Evolutionary conservation across 2,797 vertebrate genomes (phyloP), one percentile per base, ranked within the genome.

Genomic region (Sparidentex hasta): DNA sequence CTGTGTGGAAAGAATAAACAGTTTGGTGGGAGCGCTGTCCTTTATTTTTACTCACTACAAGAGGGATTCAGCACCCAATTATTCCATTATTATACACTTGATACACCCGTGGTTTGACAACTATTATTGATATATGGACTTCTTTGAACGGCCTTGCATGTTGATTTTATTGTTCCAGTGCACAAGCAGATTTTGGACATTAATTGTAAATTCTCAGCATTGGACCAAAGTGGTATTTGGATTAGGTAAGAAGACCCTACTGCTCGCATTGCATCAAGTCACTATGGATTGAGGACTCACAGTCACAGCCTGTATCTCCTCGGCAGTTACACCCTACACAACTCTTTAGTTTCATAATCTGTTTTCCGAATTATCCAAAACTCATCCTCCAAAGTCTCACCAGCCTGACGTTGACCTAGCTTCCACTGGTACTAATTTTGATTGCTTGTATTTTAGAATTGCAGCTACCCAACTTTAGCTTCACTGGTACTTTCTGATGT

Each of bases 211-310:
- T 38, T 61, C 6, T 2, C 61, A 48, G 76, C 55, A 0, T 5
- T 3, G 17, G 38, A 7, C 78, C 55, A 75, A 71, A 44, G 47
- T 51, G 17, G 21, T 41, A 52, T 65, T 71, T 71, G 48, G 20
- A 43, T 23, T 18, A 7, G 13, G 12, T 51, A 62, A 58, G 2
- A 0, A 66, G 33, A 56, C 5, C 7, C 33, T 41, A 21, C 29
- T 18, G 65, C 57, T 69, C 17, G 17, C 50, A 51, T 3, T n/a
- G 23, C 21, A 46, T 61, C 48, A 65, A 21, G 33, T 18, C 13
- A 0, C 56, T 52, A 57, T 68, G 57, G 68, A 46, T 63, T 52
- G 44, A 46, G 23, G 61, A 65, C 52, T 66, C 56, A 18, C 13
- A 67, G 63, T 44, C 17, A 27, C 27, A 27, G 27, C 51, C 13